phyloP scores from a whole-genome alignment of 2,888 invertebrate species.

The Cerastis leucographa region DNA sequence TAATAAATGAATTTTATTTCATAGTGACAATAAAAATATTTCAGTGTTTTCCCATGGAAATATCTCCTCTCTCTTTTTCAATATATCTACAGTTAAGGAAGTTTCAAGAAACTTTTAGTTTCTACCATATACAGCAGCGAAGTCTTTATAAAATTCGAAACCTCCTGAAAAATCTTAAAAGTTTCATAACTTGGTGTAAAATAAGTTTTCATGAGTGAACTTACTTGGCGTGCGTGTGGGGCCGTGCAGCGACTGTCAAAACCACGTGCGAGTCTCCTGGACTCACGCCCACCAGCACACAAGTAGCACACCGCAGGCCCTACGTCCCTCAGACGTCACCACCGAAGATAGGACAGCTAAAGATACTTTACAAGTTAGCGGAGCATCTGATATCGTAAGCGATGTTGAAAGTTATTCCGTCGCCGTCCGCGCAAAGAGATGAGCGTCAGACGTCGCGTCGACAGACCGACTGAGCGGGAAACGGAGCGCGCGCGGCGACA shows the following conservation, averaged over 20 bases:
- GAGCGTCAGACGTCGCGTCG: conserved; percentile 85
- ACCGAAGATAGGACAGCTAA: conserved; percentile 23
- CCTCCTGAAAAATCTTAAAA: background rate
- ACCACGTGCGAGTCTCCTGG: conserved; percentile 71
- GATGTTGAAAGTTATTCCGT: conserved; percentile 74
- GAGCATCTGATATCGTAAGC: conserved; percentile 71
- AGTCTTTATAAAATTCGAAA: background rate
- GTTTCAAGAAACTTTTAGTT: conserved; percentile 23
- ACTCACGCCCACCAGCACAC: conserved; percentile 69
- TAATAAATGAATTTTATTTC: background rate
- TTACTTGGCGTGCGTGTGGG: conserved; percentile 87
- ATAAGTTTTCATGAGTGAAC: conserved; percentile 66
- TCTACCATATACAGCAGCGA: background rate
- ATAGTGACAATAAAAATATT: background rate
- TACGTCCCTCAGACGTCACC: conserved; percentile 60
- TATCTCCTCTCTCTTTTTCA: fast-evolving
- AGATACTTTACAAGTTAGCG: conserved; percentile 58
- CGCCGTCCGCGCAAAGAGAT: conserved; percentile 77
- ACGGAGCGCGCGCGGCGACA: conserved; percentile 76
- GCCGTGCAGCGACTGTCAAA: conserved; percentile 75
- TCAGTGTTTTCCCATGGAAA: background rate
- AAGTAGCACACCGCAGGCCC: conserved; percentile 66
- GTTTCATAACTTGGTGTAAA: conserved; percentile 12
- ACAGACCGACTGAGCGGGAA: conserved; percentile 82
- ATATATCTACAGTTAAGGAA: background rate